Conservation (phyloP, 23 tunicate species). For the Halocynthia aurantium region DNA sequence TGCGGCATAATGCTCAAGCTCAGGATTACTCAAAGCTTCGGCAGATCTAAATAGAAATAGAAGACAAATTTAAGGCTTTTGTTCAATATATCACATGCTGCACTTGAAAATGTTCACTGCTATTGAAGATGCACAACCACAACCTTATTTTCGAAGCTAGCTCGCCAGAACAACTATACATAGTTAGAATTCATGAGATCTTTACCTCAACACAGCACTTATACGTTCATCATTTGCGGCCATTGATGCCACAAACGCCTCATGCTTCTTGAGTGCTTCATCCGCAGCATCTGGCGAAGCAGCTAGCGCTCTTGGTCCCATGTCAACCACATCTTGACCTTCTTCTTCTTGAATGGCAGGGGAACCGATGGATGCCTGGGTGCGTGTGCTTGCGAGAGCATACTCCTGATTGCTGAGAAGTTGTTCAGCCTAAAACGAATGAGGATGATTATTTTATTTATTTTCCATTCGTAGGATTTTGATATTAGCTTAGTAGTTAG, state of each 20-base stretch:
- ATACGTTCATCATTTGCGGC: constrained; percentile 71
- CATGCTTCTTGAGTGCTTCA: constrained; percentile 72
- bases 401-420: constrained; percentile 87
- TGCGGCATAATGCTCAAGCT: constrained; percentile 38
- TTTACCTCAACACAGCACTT: constrained; percentile 51
- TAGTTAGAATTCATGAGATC: too few species aligned
- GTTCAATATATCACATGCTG: neutral
- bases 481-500: neutral
- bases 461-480: neutral
- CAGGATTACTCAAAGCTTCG: constrained; percentile 40
- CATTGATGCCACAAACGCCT: constrained; percentile 79
- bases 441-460: neutral
- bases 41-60: constrained; percentile 16
- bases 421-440: constrained; percentile 64
- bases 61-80: too few species aligned
- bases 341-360: constrained; percentile 9
- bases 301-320: neutral
- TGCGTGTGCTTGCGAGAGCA: constrained; percentile 51
- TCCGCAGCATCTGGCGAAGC: constrained; percentile 66
- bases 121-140: neutral
- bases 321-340: constrained; percentile 11
- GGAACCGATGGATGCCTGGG: constrained; percentile 27
- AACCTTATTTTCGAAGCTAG: too few species aligned
- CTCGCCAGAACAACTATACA: too few species aligned
- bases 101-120: neutral